phyloP scores from a whole-genome alignment of 2,888 invertebrate genomes.

The Vanessa cardui region DNA sequence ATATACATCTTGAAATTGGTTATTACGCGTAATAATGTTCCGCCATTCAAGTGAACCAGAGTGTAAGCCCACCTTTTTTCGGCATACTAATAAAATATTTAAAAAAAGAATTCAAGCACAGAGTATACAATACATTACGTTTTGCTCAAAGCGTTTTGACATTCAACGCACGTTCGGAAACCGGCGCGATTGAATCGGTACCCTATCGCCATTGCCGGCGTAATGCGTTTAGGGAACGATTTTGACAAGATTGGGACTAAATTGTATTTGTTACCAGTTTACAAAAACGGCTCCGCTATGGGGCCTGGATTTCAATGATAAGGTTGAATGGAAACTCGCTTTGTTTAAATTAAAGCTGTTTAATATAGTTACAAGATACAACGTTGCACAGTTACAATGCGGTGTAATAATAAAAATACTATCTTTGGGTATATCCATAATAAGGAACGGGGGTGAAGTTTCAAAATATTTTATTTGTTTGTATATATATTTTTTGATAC shows the following conservation, averaged over 20 bases:
- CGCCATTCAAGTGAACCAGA: not conserved
- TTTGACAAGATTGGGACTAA: constrained; percentile 24
- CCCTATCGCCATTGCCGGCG: constrained; percentile 12
- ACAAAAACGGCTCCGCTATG: not conserved
- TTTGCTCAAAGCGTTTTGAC: constrained; percentile 9
- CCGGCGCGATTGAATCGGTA: constrained; percentile 20
- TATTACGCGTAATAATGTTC: too few relatives aligned
- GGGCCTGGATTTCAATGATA: not conserved
- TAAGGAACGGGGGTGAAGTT: too few relatives aligned
- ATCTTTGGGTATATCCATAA: too few relatives aligned
- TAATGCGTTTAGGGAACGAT: constrained; percentile 22
- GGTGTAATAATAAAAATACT: too few relatives aligned
- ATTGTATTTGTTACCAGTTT: constrained; percentile 13
- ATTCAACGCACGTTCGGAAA: constrained; percentile 24
- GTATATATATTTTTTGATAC: too few relatives aligned
- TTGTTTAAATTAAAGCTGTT: too few relatives aligned
- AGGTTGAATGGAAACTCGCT: not conserved
- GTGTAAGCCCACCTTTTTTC: constrained; percentile 8
- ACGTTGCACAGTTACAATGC: too few relatives aligned
- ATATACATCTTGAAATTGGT: too few relatives aligned
- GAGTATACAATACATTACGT: constrained; percentile 4
- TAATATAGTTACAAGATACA: too few relatives aligned
- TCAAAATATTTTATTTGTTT: too few relatives aligned
- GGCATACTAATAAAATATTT: not conserved
- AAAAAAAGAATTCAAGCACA: constrained; percentile 1